phyloP scores from a whole-genome alignment of 2,113 vertebrate genomes.

The Crotalus helleri region DNA sequence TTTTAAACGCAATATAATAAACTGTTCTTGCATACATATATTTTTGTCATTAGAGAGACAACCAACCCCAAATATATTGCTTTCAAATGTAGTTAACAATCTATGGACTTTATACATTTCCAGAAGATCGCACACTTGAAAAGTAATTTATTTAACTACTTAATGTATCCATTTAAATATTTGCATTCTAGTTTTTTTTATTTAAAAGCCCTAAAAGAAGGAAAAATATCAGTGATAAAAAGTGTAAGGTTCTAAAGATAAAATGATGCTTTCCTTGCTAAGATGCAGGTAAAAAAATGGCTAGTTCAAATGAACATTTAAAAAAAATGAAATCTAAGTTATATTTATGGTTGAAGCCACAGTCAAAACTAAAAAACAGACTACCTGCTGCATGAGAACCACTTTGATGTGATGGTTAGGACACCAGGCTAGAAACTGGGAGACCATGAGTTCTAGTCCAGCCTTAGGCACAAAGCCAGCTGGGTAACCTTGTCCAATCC shows the following conservation, averaged over 20 bases:
- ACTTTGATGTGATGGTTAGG: background rate
- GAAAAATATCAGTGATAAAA: background rate
- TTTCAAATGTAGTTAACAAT: background rate
- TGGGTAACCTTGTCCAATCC: too few relatives aligned
- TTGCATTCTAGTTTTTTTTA: background rate
- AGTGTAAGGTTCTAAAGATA: background rate
- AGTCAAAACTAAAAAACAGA: background rate
- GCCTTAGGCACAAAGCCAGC: background rate
- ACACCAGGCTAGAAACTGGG: background rate
- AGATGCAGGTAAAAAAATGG: background rate
- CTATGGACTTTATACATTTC: background rate
- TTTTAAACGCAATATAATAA: background rate
- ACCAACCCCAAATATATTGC: background rate
- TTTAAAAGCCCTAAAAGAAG: background rate
- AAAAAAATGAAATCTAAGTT: background rate
- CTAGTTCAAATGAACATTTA: background rate
- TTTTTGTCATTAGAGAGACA: background rate
- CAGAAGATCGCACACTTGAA: background rate
- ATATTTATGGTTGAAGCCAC: background rate
- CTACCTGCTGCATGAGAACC: background rate
- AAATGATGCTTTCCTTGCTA: background rate
- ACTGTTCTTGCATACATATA: background rate
- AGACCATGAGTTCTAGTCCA: background rate
- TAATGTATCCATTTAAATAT: background rate
- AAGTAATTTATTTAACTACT: background rate